Evolutionary conservation across 2,888 invertebrate species (phyloP).

Genomic region (Sminthurides aquaticus): DNA sequence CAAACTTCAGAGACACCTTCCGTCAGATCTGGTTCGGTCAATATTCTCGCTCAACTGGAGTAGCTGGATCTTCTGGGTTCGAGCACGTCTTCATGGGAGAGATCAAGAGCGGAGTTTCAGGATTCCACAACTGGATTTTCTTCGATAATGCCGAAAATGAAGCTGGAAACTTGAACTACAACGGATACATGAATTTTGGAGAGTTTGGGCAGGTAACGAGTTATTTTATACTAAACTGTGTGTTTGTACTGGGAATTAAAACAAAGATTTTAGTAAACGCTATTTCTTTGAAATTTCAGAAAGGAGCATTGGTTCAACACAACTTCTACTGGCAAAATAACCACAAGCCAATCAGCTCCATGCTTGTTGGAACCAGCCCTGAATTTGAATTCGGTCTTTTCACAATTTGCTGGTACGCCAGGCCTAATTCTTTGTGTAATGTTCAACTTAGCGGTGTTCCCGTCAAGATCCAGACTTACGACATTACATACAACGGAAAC

Average conservation of each 20-base stretch:
- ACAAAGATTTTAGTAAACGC: background rate
- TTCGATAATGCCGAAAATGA: slow-evolving; percentile 65
- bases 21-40: slow-evolving; percentile 50
- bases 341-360: slow-evolving; percentile 67
- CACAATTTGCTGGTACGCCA: slow-evolving; percentile 72
- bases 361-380: slow-evolving; percentile 80
- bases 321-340: slow-evolving; percentile 63
- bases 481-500: slow-evolving; percentile 66
- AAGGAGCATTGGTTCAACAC: slow-evolving; percentile 56
- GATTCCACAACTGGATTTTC: slow-evolving; percentile 86
- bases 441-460: slow-evolving; percentile 63
- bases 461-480: slow-evolving; percentile 66
- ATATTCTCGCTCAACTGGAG: slow-evolving; percentile 70
- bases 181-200: slow-evolving; percentile 61
- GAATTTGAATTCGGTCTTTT: slow-evolving; percentile 85
- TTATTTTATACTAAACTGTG: too few species aligned
- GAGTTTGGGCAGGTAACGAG: slow-evolving; percentile 8
- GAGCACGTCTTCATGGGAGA: slow-evolving; percentile 89
- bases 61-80: slow-evolving; percentile 79
- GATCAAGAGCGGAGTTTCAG: slow-evolving; percentile 67
- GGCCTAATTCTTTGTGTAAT: slow-evolving; percentile 66
- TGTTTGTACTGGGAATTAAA: background rate
- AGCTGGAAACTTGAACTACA: slow-evolving; percentile 62
- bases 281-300: slow-evolving; percentile 22
- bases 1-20: slow-evolving; percentile 23